phyloP scores from a whole-genome alignment of 2,888 invertebrate species.

The Aspidapion aeneum region DNA sequence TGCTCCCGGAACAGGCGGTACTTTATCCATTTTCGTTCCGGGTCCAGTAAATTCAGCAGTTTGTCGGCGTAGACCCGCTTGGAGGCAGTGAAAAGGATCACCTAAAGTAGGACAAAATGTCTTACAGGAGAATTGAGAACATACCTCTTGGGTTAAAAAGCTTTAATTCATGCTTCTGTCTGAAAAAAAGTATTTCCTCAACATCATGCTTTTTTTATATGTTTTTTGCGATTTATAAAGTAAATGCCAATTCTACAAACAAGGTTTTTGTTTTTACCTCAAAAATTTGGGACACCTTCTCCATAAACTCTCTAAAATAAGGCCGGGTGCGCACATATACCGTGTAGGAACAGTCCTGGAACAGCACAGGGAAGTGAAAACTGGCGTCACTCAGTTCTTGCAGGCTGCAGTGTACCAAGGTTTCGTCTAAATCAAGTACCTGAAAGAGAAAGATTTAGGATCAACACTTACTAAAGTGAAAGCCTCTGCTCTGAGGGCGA shows the following conservation, averaged over 20 bases:
- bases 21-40: slow-evolving; percentile 83
- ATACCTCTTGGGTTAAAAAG: no score
- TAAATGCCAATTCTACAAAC: no score
- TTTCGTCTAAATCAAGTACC: slow-evolving; percentile 77
- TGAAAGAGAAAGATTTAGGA: no score
- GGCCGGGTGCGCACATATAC: slow-evolving; percentile 85
- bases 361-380: slow-evolving; percentile 89
- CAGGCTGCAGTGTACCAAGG: slow-evolving; percentile 91
- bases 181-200: no score
- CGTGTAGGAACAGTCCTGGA: slow-evolving; percentile 88
- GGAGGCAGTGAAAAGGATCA: slow-evolving; percentile 90
- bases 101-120: slow-evolving; percentile 64
- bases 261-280: no score
- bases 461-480: no score
- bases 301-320: slow-evolving; percentile 87
- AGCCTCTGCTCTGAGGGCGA: no score
- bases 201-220: no score
- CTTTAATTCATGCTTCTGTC: no score
- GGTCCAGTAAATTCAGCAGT: slow-evolving; percentile 87
- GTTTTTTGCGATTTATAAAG: no score
- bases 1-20: slow-evolving; percentile 93
- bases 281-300: slow-evolving; percentile 77
- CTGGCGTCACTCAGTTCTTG: slow-evolving; percentile 89
- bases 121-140: slow-evolving; percentile 24
- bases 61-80: slow-evolving; percentile 95